phyloP scores from a whole-genome alignment of 2,888 invertebrate species.

The Cataglyphis rosenhaueri region DNA sequence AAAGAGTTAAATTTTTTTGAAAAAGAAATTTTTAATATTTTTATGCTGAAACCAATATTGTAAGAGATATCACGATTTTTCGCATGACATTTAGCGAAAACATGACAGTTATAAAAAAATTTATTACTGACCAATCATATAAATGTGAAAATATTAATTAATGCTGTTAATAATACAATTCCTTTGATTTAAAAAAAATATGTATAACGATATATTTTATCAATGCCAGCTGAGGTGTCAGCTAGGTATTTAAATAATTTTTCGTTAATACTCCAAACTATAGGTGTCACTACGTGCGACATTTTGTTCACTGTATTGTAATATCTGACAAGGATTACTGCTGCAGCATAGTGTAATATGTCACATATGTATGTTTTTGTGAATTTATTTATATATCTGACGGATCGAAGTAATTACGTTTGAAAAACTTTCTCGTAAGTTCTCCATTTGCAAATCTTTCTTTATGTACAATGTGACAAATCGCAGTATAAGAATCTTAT shows the following conservation, averaged over 20 bases:
- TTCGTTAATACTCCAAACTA: not conserved
- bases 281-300: not conserved
- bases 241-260: not conserved
- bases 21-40: too few species aligned
- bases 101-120: too few species aligned
- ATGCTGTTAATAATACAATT: too few species aligned
- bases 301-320: not conserved
- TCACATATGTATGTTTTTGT: conserved; percentile 44
- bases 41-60: too few species aligned
- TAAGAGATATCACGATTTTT: too few species aligned
- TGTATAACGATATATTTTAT: too few species aligned
- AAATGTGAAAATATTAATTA: too few species aligned
- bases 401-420: not conserved
- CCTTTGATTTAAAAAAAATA: too few species aligned
- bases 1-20: too few species aligned
- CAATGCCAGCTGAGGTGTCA: too few species aligned
- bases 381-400: conserved; percentile 39
- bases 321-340: not conserved
- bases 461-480: not conserved
- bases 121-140: too few species aligned
- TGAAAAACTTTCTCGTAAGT: conserved; percentile 35
- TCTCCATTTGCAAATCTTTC: not conserved
- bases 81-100: too few species aligned
- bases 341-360: not conserved
- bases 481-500: not conserved